Evolutionary conservation across 2,888 invertebrate species (phyloP), one percentile per base, ranked within the genome.

Genomic region (Cosmorhoe ocellata): DNA sequence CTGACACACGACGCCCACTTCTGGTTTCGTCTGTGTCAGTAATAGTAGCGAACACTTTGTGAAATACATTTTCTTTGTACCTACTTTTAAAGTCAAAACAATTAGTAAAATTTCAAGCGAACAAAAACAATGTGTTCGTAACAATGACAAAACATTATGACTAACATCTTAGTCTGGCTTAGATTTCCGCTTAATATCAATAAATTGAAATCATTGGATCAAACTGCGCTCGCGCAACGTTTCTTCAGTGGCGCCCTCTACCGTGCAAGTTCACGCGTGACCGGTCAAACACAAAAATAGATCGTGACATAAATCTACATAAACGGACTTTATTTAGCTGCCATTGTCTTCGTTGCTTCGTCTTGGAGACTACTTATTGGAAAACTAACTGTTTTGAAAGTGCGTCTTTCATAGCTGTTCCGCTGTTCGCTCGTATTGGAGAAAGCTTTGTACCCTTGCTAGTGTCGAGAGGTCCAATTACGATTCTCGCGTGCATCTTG

Each of bases 221-320:
- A 45, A 50, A 39, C 53, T 28, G 63, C 67, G 69, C 66, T 67
- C 74, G 72, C 68, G 68, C 65, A 67, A 52, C 64, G 61, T 33
- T 38, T 36, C 43, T 41, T 59, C 61, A 61, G 56, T 24, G 51
- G 71, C 74, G 76, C 79, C 73, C 76, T 72, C 77, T 72, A 50
- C 59, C 67, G 69, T 66, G 64, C 81, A 82, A 81, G 81, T 81
- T 81, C 81, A 84, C 71, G 78, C 74, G 72, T 70, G 68, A 74
- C 67, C 76, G 69, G 69, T 66, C 74, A 69, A 65, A 60, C 74
- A 76, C 79, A 58, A 71, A 86, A 85, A 86, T 86, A 86, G 82
- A 81, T 61, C 78, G 78, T 85, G 87, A 86, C 86, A 86, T 85
- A 82, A 84, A 87, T 86, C 81, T 81, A 79, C 84, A 83, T 86